A percentile compares a stretch with the other conserved stretches of the same genome.
Conservation (phyloP, 2,797 vertebrate genomes). For the Spatula versicolor region DNA sequence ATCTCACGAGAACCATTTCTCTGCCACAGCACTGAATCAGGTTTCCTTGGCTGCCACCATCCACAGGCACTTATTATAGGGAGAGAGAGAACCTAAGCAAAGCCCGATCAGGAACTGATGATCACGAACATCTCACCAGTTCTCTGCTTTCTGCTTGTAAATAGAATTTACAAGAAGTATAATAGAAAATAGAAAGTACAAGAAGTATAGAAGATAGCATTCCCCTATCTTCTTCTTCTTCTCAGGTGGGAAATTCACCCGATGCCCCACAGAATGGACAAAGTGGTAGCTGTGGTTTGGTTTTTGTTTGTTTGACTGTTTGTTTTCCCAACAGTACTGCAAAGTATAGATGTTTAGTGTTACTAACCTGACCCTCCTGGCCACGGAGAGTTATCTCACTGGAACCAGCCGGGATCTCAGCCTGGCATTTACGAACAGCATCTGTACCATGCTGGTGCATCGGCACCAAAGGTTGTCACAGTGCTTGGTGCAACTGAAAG, state of each 20-base stretch:
- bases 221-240: not conserved
- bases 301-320: no score
- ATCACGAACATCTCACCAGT: not conserved
- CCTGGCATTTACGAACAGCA: slow-evolving; percentile 48
- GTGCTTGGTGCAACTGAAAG: not conserved
- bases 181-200: no score
- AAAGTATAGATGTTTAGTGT: not conserved
- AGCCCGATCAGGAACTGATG: not conserved
- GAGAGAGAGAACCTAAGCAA: not conserved
- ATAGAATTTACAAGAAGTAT: no score
- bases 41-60: not conserved
- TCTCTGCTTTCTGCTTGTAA: not conserved
- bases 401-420: not conserved
- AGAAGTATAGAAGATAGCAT: not conserved
- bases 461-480: not conserved
- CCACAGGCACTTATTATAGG: not conserved
- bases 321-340: not conserved
- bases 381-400: not conserved
- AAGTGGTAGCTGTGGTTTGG: no score
- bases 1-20: not conserved
- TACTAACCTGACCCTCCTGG: not conserved
- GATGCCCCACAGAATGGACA: not conserved
- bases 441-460: not conserved
- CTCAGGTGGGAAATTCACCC: not conserved
- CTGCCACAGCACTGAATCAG: not conserved